Conservation (phyloP, 2,888 invertebrate genomes). For the Chloroclystis v-ata region DNA sequence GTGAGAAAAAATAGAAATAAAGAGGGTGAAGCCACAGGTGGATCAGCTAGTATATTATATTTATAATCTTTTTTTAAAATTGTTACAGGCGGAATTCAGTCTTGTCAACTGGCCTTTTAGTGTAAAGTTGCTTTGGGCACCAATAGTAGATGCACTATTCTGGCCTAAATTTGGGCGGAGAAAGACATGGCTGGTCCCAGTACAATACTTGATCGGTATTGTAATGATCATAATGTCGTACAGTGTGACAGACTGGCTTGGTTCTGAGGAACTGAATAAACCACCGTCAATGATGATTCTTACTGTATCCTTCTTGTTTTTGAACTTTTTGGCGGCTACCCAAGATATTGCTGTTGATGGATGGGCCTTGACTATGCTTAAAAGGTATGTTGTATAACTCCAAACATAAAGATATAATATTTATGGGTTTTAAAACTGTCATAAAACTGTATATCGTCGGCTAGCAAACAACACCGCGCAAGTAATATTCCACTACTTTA, state of each 20-base stretch:
- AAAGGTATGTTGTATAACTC: conserved; percentile 78
- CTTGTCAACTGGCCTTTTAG: conserved; percentile 95
- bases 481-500: no score
- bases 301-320: conserved; percentile 90
- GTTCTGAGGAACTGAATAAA: conserved; percentile 66
- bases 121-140: conserved; percentile 98
- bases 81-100: conserved; percentile 90
- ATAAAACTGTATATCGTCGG: no score
- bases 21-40: no score
- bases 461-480: no score
- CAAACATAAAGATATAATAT: neutral
- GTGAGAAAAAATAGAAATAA: no score
- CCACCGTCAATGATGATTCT: conserved; percentile 86
- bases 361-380: conserved; percentile 99
- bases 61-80: no score
- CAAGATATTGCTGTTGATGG: conserved; percentile 99
- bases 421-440: neutral
- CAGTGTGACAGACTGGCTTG: conserved; percentile 87
- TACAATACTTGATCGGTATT: conserved; percentile 92
- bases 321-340: conserved; percentile 98
- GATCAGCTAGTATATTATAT: no score
- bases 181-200: conserved; percentile 97
- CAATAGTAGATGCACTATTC: conserved; percentile 96
- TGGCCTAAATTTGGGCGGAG: conserved; percentile 90
- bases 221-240: conserved; percentile 93